Conservation (phyloP, 1,140 invertebrate genomes). For the Meloidogyne exigua region DNA sequence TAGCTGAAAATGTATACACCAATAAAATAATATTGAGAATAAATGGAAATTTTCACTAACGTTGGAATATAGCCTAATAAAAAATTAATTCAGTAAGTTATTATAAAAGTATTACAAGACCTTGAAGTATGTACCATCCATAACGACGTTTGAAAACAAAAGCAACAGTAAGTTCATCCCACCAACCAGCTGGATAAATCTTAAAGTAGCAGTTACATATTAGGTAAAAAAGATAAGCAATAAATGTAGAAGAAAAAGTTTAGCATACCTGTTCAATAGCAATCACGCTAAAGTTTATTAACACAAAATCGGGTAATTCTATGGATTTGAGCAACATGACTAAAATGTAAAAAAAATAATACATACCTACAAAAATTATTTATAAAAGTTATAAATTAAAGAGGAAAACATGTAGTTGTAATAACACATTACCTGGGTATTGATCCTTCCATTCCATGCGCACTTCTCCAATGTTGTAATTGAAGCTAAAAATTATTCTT, state of each 20-base stretch:
- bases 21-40: background rate
- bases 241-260: too few species aligned
- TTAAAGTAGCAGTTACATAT: constrained; percentile 23
- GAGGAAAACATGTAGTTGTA: background rate
- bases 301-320: constrained; percentile 60
- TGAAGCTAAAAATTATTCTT: constrained; percentile 55
- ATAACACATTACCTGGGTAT: constrained; percentile 35
- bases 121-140: constrained; percentile 63
- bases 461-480: constrained; percentile 63
- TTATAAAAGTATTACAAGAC: constrained; percentile 10
- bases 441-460: constrained; percentile 63
- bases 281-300: constrained; percentile 62
- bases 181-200: constrained; percentile 63
- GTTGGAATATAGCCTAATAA: constrained; percentile 29
- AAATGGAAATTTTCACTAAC: background rate
- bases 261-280: constrained; percentile 63
- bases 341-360: background rate
- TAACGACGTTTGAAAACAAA: constrained; percentile 61
- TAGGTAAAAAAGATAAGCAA: too few species aligned
- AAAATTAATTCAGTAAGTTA: constrained; percentile 6
- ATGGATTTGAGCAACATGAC: constrained; percentile 60
- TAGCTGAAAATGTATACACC: constrained; percentile 46
- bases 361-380: too few species aligned
- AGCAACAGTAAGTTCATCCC: constrained; percentile 62
- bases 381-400: background rate